These are phyloP conservation scores for Eucera pruinosa DNA, from an alignment of 2,888 invertebrate species.

Conservation along the genomic window DNA sequence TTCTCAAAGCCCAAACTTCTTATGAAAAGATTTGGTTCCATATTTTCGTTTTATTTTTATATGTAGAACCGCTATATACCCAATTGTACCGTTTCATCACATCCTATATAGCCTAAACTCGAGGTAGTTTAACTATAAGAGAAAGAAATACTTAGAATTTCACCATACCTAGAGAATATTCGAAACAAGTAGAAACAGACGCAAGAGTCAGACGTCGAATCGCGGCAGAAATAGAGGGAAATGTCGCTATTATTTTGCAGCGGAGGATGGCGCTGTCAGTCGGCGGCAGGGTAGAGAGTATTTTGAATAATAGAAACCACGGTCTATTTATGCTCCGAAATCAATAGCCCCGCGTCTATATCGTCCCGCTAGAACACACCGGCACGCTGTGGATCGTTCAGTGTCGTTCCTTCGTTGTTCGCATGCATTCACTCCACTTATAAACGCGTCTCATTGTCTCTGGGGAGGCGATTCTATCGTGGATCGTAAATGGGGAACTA, in stretches of 20 bases:
- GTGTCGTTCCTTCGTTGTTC: conserved; percentile 53
- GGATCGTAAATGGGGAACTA: conserved; percentile 40
- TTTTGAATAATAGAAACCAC: conserved; percentile 83
- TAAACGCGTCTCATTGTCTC: conserved; percentile 48
- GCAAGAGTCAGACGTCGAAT: neutral
- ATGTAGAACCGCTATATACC: too few relatives aligned
- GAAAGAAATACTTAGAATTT: too few relatives aligned
- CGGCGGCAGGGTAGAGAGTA: conserved; percentile 68
- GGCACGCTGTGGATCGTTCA: conserved; percentile 48
- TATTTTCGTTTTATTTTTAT: too few relatives aligned
- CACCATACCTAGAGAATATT: neutral
- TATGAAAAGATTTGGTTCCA: too few relatives aligned
- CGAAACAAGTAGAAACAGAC: conserved; percentile 8
- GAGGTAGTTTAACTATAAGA: too few relatives aligned
- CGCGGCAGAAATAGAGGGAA: conserved; percentile 24
- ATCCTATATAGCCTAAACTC: too few relatives aligned
- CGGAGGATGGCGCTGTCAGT: conserved; percentile 51
- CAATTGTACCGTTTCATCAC: too few relatives aligned
- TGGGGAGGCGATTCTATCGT: conserved; percentile 17
- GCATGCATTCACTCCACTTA: conserved; percentile 50
- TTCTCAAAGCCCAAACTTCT: too few relatives aligned
- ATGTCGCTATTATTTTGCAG: conserved; percentile 41
- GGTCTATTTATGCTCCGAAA: conserved; percentile 83
- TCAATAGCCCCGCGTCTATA: conserved; percentile 79
- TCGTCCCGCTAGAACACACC: conserved; percentile 54